Evolutionary conservation across 2,113 vertebrate genomes (phyloP), one percentile per base, ranked within the genome.

Genomic region (Regulus satrapa): DNA sequence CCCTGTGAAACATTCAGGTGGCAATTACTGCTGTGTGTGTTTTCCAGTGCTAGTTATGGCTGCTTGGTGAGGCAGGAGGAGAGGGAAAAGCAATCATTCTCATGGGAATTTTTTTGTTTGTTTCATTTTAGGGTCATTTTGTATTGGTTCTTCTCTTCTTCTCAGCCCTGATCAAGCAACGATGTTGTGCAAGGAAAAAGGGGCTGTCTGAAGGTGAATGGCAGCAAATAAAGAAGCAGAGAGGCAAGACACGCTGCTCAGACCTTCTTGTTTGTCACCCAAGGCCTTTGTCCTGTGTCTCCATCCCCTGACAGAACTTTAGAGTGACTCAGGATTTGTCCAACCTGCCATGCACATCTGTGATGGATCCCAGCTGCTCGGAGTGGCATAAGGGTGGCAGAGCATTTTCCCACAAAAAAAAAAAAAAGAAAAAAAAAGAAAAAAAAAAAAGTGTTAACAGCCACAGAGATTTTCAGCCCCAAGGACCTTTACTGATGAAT

Each of bases 91-190:
- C 1, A 16, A 51, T 12, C 6, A 63, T 78, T 91, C 64, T 36
- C 51, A 46, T 8, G 26, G 43, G 51, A 84, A 21, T 26, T 69
- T 56, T 74, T 69, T 59, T 43, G 12, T 48, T 68, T 1, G 0
- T n/a, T 76, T 67, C 28, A 38, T 75, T 82, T 81, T 23, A 31
- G 10, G 19, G 18, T 85, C 2, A 26, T 19, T 43, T 56, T 13
- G 26, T 28, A 21, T 31, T 7, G 0, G 12, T 36, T 92, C 54
- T 66, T 76, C 40, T 51, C 40, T 26, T 64, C 40, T 26, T 34
- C 32, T 41, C 19, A 8, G 21, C 3, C n/a, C 28, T 12, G 2
- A 20, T 1, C 1, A 16, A 9, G 2, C 0, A 0, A 26, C 18
- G 17, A 40, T 3, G 9, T 23, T 6, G 0, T 2, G 4, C 8